Conservation (phyloP, 2,113 vertebrate genomes). For the Solea senegalensis region DNA sequence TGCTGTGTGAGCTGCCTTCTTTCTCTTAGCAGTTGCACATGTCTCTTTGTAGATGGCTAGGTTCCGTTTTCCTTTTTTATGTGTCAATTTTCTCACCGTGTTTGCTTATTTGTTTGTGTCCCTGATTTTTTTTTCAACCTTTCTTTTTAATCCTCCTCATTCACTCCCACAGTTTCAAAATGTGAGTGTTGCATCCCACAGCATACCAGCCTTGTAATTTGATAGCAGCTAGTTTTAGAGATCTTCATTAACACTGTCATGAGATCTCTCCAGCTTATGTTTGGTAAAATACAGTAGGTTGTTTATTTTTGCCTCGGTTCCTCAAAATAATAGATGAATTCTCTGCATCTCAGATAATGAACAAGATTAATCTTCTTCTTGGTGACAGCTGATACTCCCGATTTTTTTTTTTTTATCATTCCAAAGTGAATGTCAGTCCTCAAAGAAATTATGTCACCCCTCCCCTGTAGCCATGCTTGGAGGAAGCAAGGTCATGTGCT, state of each 20-base stretch:
- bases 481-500: constrained; percentile 47
- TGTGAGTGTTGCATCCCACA: constrained; percentile 1
- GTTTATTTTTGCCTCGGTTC: not conserved
- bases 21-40: constrained; percentile 35
- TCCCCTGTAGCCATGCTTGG: constrained; percentile 37
- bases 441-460: constrained; percentile 49
- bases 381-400: constrained; percentile 25
- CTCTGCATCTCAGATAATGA: constrained; percentile 9
- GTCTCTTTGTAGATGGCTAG: constrained; percentile 4
- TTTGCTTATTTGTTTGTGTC: constrained; percentile 9
- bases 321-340: constrained; percentile 1
- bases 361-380: constrained; percentile 22
- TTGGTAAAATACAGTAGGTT: not conserved
- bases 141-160: not conserved
- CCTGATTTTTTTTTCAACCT: not conserved
- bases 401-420: not conserved
- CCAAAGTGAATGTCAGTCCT: constrained; percentile 12
- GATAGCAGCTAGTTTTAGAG: not conserved
- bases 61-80: not conserved
- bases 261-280: constrained; percentile 10
- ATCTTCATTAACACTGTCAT: constrained; percentile 6
- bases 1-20: constrained; percentile 38
- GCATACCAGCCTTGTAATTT: not conserved
- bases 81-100: constrained; percentile 10
- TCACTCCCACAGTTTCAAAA: constrained; percentile 22